Evolutionary conservation across 2,888 invertebrate genomes (phyloP).

Genomic region (Trypoxylon attenuatum): DNA sequence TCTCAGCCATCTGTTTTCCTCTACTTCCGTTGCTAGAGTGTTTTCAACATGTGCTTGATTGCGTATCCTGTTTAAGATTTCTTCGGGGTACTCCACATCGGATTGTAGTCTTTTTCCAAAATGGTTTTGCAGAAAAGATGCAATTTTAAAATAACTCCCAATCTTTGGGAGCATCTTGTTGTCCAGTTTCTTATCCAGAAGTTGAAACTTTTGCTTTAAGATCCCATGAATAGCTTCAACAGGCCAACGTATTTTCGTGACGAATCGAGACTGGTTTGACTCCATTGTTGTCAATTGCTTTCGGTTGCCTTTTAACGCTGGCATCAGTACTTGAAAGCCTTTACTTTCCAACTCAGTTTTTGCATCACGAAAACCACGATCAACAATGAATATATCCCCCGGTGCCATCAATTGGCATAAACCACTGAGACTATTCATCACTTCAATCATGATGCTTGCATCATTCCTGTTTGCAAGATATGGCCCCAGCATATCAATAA

Average conservation of each 20-base stretch:
- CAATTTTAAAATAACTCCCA: constrained; percentile 21
- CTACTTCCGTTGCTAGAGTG: no score
- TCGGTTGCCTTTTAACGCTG: constrained; percentile 48
- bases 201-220: constrained; percentile 23
- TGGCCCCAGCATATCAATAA: background rate
- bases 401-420: background rate
- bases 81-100: constrained; percentile 19
- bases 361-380: constrained; percentile 56
- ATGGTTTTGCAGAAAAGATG: constrained; percentile 28
- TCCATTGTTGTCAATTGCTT: constrained; percentile 40
- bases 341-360: constrained; percentile 22
- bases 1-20: constrained; percentile 18
- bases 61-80: constrained; percentile 17
- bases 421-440: background rate
- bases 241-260: constrained; percentile 46
- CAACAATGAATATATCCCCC: constrained; percentile 44
- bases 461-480: background rate
- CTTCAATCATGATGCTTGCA: background rate
- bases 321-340: constrained; percentile 49
- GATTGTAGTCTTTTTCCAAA: constrained; percentile 40
- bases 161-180: constrained; percentile 32
- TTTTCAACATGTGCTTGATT: no score
- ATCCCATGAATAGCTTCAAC: constrained; percentile 43
- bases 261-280: constrained; percentile 42
- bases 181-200: constrained; percentile 26